These are phyloP conservation scores for Orycteropus afer DNA, from an alignment of 2,113 vertebrate genomes.

Conservation along the genomic window DNA sequence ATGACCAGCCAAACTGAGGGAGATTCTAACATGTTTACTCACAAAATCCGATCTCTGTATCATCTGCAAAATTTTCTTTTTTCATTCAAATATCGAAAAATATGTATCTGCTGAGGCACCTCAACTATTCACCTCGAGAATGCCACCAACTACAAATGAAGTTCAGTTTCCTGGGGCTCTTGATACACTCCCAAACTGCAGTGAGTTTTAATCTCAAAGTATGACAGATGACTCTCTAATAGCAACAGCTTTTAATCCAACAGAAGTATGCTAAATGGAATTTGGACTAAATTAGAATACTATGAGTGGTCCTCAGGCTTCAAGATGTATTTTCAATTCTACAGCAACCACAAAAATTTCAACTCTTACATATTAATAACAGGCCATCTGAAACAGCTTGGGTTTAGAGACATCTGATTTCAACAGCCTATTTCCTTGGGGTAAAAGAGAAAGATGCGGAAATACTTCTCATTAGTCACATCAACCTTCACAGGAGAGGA, in stretches of 20 bases:
- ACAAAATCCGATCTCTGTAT: conserved; percentile 24
- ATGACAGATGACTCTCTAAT: conserved; percentile 12
- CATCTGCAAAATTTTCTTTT: conserved; percentile 31
- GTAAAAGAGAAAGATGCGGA: background rate
- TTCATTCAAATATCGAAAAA: conserved; percentile 24
- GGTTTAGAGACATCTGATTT: conserved; percentile 55
- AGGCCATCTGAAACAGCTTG: background rate
- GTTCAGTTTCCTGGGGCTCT: conserved; percentile 21
- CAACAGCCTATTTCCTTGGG: conserved; percentile 43
- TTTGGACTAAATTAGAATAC: background rate
- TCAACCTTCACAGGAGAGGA: conserved; percentile 52
- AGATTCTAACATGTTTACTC: background rate
- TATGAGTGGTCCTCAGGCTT: background rate
- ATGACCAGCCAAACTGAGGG: background rate
- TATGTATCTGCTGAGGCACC: background rate
- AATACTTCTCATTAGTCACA: conserved; percentile 28
- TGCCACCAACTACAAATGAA: conserved; percentile 43
- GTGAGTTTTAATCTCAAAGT: conserved; percentile 36
- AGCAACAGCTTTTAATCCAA: conserved; percentile 40
- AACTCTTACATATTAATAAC: conserved; percentile 40
- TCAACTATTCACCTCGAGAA: conserved; percentile 12
- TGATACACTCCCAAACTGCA: background rate
- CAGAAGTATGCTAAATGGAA: background rate
- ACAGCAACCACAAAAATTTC: conserved; percentile 35
- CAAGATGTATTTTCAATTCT: conserved; percentile 21